Conservation (phyloP, 2,113 vertebrate genomes). For the Himantopus leucocephalus region DNA sequence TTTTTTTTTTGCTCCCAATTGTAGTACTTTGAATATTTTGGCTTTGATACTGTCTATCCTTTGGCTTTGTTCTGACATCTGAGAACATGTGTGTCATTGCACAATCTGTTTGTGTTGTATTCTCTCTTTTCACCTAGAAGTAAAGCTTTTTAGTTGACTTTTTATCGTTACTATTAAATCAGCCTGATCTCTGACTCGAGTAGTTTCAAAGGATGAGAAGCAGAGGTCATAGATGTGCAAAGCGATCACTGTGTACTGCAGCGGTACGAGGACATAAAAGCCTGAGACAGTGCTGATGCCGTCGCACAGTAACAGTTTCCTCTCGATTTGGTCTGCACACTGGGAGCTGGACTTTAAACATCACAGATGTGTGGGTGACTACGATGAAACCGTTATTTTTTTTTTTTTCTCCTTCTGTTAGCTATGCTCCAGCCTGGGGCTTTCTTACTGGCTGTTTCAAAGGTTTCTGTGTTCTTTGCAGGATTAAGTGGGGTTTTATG, state of each 20-base stretch:
- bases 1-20: background rate
- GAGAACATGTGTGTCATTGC: background rate
- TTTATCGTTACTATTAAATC: background rate
- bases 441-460: background rate
- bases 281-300: background rate
- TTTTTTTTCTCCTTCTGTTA: background rate
- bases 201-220: background rate
- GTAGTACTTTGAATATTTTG: background rate
- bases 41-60: background rate
- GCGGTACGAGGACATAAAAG: background rate
- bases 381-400: background rate
- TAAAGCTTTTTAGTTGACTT: background rate
- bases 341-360: background rate
- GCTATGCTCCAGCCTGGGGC: background rate
- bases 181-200: background rate
- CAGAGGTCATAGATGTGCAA: background rate
- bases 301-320: background rate
- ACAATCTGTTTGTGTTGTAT: background rate
- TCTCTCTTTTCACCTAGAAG: background rate
- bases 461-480: background rate
- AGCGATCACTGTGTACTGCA: background rate
- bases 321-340: background rate
- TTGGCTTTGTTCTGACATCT: background rate
- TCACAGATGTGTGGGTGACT: background rate
- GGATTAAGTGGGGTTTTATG: background rate